phyloP scores from a whole-genome alignment of 2,888 invertebrate genomes.

The Xanthia togata region DNA sequence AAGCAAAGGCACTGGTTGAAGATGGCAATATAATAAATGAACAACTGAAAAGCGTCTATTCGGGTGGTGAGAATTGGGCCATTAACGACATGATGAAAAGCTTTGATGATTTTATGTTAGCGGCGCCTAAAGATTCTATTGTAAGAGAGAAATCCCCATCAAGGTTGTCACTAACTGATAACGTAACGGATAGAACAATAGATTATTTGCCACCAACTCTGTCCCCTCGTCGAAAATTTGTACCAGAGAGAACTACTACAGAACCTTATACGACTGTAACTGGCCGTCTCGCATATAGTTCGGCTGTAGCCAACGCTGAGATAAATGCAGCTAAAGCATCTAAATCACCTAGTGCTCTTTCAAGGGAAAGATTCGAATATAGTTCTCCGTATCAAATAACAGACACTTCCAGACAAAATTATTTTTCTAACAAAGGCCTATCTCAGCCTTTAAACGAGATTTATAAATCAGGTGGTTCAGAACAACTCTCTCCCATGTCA shows the following conservation, averaged over 20 bases:
- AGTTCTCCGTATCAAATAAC: conserved; percentile 88
- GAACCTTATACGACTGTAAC: conserved; percentile 92
- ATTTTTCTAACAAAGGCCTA: conserved; percentile 82
- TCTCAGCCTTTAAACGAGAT: conserved; percentile 88
- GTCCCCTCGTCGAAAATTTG: conserved; percentile 90
- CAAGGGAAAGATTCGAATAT: conserved; percentile 91
- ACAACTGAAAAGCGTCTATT: conserved; percentile 92
- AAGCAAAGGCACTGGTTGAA: conserved; percentile 91
- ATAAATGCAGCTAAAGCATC: conserved; percentile 88
- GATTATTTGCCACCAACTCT: conserved; percentile 90
- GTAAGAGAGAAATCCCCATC: conserved; percentile 91
- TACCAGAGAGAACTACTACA: conserved; percentile 90
- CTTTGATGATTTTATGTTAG: conserved; percentile 91
- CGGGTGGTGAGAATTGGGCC: conserved; percentile 92
- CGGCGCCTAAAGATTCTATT: conserved; percentile 87
- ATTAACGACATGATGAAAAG: conserved; percentile 92
- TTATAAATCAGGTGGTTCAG: conserved; percentile 86
- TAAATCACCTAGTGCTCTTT: conserved; percentile 88
- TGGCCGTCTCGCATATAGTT: conserved; percentile 92
- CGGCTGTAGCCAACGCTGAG: conserved; percentile 92
- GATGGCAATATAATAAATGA: conserved; percentile 93
- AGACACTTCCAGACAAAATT: conserved; percentile 81
- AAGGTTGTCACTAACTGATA: conserved; percentile 91
- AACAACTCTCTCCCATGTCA: conserved; percentile 91
- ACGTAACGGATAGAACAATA: conserved; percentile 92